Evolutionary conservation across 92 coral and sea anemone species (phyloP), one percentile per base, ranked within the genome.

Genomic region (Parazoanthus darwini): DNA sequence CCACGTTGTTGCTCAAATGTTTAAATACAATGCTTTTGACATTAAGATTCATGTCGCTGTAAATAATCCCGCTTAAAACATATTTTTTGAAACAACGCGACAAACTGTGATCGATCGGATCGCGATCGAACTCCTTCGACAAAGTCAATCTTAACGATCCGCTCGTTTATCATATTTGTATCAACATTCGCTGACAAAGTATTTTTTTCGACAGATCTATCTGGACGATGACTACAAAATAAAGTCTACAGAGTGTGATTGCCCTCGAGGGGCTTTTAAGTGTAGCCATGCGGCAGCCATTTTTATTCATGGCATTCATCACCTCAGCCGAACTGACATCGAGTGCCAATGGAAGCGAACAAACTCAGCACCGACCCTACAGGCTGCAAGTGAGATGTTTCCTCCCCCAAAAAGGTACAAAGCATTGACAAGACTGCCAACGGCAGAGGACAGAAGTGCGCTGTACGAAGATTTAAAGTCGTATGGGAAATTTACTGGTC

Each of bases 281-380:
- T 90, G 90, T 39, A 87, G 93, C 78, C 93, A 90, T 43, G 88
- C 93, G 0, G 90, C 93, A 2, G 88, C 90, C 63, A 82, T 90
- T 10, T 87, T 90, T 29, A 87, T 90, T 14, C 26, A 90, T 68
- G 93, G 88, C 54, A 90, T 90, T 8, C 93, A 90, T 50, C 87
- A 90, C 73, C 42, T 90, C 9, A 86, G 90, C 78, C 86, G 90
- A 4, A 90, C 90, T 6, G 90, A 87, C 59, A 63, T 90, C 18
- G 93, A 82, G 65, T 91, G 90, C 88, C 33, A 29, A 29, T 29
- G 33, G 33, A 29, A 29, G 33, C 0, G 33, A 29, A 29, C 33
- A 29, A 29, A 29, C 33, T 29, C 33, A 29, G 33, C 33, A 29
- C 33, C 33, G 33, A 29, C 33, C 33, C 33, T 29, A 3, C 44